A percentile compares a stretch with the other conserved stretches of the same genome.
Conservation (phyloP, 2,888 invertebrate species). For the Hetaerina titia region DNA sequence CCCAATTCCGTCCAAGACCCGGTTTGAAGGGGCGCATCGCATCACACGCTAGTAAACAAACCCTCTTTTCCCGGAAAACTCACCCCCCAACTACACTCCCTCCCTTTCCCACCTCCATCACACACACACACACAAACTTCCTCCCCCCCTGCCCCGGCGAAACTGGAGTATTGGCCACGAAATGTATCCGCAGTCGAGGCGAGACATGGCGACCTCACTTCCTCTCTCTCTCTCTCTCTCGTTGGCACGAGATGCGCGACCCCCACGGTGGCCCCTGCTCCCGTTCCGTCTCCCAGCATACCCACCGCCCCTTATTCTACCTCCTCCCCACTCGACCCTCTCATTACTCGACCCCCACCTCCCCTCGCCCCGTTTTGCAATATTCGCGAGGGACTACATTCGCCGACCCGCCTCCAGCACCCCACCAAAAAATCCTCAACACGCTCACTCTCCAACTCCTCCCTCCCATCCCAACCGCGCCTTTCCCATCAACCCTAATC, state of each 20-base stretch:
- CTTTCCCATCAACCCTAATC: neutral
- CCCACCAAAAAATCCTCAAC: neutral
- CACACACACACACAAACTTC: neutral
- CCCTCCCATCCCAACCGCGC: neutral
- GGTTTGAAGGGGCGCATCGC: neutral
- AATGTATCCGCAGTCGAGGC: conserved; percentile 60
- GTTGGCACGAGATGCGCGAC: conserved; percentile 52
- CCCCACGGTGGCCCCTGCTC: conserved; percentile 5
- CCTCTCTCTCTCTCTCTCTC: neutral
- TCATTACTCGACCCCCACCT: neutral
- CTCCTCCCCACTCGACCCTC: neutral
- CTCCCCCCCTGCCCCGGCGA: neutral
- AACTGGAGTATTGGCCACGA: conserved; percentile 50
- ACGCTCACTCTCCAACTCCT: neutral
- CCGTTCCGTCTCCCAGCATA: neutral
- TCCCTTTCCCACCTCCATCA: neutral
- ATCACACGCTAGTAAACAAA: neutral
- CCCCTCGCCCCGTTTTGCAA: neutral
- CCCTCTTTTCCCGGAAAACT: neutral
- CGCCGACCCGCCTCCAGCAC: neutral
- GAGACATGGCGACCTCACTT: conserved; percentile 41
- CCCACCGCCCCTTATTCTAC: neutral
- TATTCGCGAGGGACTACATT: neutral
- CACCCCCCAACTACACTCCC: neutral
- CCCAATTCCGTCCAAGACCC: neutral